Base-by-base conservation (phyloP, 1,140 invertebrate genomes). In the Yoshiicerus persimilis region DNA sequence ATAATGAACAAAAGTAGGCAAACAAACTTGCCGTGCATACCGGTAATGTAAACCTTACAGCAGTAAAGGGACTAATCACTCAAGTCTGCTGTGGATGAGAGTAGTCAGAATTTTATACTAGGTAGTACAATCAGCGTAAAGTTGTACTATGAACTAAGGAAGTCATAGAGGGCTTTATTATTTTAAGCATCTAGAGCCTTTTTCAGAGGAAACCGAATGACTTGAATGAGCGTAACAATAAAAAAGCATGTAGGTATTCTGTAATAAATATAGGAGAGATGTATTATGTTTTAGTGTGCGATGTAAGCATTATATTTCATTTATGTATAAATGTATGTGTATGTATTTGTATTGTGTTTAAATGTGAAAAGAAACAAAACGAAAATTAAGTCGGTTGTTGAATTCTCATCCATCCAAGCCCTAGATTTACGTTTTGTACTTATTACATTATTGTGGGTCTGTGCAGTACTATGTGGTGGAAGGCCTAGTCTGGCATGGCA, bases 221-320 rank as follows among this genome's bases (percentile, higher is more conserved):
- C 75, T 80, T 80, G 75, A 80, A 80, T 36, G 32, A 80, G 75
- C 34, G 30, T 34, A 80, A 36, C 30, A 20, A 32, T 36, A 36
- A 80, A 80, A 80, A 80, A 80, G 75, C 75, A 80, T 80, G 75
- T n/a, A n/a, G n/a, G n/a, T 80, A 80, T 80, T 80, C 38, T 80
- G 32, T 38, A 80, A 80, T 80, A 80, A 38, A 80, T 34, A 80
- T 80, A 32, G 1, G 38, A 1, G 5, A 80, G 66, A 70, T 10
- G 27, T 5, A 16, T 70, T 70, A 27, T 70, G 25, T 16, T 70
- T 56, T 56, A 0, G 25, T 70, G 66, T 30, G 30, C 23, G 13
- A 66, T 66, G 64, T 66, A 30, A 30, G 27, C 64, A 56, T 56
- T 56, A n/a, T 16, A 56, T 56, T 56, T 11, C 41, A 56, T 56